Base-by-base conservation (phyloP, 2,888 invertebrate genomes). In the Oscheius onirici region DNA sequence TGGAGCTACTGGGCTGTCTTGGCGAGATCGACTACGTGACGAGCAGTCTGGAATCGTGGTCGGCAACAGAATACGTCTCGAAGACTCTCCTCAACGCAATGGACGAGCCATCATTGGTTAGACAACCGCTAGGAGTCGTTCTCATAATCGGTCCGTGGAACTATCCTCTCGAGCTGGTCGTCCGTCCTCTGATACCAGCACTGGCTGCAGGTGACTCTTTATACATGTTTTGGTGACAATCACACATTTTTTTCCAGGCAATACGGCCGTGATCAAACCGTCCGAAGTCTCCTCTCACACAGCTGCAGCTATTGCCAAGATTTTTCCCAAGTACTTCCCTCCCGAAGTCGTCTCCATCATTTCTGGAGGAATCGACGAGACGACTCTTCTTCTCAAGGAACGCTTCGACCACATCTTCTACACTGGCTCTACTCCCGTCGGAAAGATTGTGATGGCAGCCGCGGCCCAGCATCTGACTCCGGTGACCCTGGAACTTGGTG, bases 381-480 rank as follows among this genome's bases (percentile, higher is more conserved):
- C 96, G 0, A 92, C 93, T 0, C 93, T 93, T 83, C 89, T 97
- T 13, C 89, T 97, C 41, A 92, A 72, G 46, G 91, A 95, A 87
- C 92, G 91, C 87, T 97, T 95, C 88, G 97, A 97, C 90, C 94
- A 95, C 87, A 95, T 97, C 78, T 95, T 97, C 90, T 95, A 93
- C 89, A 97, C 97, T 0, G 97, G 91, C 87, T 88, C 73, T 83
- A 86, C n/a, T 93, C 94, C 52, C 60, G 93, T 97, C n/a, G 97
- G 95, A 34, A 93, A 92, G 89, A 92, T 95, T 69, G 91, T 99
- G 1, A 93, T 94, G 88, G 91, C 92, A 68, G 95, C 96, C 0
- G 95, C 97, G 0, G 93, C 94, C 77, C 93, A 95, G 88, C 89
- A 93, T 88, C 91, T 97, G 67, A 97, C 97, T 0, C 97, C 97